Conservation (phyloP, 2,888 invertebrate species). For the Sesia apiformis region DNA sequence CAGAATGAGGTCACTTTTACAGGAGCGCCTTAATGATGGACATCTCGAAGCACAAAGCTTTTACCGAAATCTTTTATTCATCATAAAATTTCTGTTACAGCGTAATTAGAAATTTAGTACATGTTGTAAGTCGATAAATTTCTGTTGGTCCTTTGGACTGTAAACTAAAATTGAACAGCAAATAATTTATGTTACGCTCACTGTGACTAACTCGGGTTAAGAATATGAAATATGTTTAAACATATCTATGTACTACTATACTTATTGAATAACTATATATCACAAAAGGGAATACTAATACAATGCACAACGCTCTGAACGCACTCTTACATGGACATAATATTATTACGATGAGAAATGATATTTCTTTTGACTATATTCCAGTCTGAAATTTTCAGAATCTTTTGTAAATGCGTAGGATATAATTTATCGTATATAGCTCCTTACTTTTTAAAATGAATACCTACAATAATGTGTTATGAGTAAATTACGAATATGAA, state of each 20-base stretch:
- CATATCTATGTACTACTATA: neutral
- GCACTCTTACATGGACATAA: neutral
- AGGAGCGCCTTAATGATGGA: neutral
- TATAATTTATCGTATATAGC: too few species aligned
- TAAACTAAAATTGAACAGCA: neutral
- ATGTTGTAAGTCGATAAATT: slow-evolving; percentile 6
- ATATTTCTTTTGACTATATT: too few species aligned
- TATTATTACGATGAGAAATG: too few species aligned
- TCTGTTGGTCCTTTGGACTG: neutral
- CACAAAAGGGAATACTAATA: neutral
- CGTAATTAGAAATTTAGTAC: slow-evolving; percentile 1
- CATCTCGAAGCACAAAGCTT: neutral
- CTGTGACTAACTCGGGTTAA: neutral
- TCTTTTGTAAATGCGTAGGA: too few species aligned
- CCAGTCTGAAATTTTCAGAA: too few species aligned
- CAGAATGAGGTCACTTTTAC: neutral
- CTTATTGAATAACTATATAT: neutral
- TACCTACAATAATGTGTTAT: too few species aligned
- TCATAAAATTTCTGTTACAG: slow-evolving; percentile 22
- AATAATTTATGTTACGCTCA: neutral
- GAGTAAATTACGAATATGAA: too few species aligned
- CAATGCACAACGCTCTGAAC: slow-evolving; percentile 4
- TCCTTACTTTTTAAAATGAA: too few species aligned
- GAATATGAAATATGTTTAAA: neutral
- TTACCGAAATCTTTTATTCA: slow-evolving; percentile 4